These are phyloP conservation scores for Actinia tenebrosa DNA, from an alignment of 64 coral and sea anemone species.

Conservation along the genomic window DNA sequence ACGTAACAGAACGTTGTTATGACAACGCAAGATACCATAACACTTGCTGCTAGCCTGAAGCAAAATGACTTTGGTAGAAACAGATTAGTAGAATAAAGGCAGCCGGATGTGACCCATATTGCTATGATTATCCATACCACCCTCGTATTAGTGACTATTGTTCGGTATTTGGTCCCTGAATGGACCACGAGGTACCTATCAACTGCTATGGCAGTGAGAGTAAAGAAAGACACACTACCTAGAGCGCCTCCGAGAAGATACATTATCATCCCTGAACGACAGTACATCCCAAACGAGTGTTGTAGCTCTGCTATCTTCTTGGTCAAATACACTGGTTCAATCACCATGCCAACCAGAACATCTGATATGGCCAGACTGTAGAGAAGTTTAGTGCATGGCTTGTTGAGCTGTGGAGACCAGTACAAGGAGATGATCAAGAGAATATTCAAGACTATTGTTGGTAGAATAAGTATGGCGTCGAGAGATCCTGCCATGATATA, in stretches of 20 bases:
- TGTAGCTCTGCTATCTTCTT: constrained; percentile 45
- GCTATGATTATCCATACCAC: neutral
- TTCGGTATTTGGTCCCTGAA: constrained; percentile 37
- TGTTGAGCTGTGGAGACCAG: constrained; percentile 24
- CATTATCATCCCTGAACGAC: constrained; percentile 8
- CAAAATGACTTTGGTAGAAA: neutral
- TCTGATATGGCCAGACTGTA: constrained; percentile 40
- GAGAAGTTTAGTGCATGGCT: constrained; percentile 29
- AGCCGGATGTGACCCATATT: neutral
- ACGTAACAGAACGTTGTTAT: too few species aligned
- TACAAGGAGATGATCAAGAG: constrained; percentile 35
- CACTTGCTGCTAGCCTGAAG: too few species aligned
- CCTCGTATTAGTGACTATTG: constrained; percentile 28
- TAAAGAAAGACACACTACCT: constrained; percentile 30
- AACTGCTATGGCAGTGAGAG: constrained; percentile 16
- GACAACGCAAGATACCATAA: too few species aligned
- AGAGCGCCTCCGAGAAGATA: constrained; percentile 20
- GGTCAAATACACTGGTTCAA: constrained; percentile 34
- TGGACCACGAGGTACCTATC: constrained; percentile 48
- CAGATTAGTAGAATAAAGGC: neutral
- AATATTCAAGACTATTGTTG: constrained; percentile 24
- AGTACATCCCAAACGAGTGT: constrained; percentile 23
- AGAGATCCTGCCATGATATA: neutral
- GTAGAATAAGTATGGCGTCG: constrained; percentile 25
- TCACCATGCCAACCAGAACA: constrained; percentile 41